These are phyloP conservation scores for Crotalus horridus DNA, from an alignment of 2,113 vertebrate genomes.

Conservation along the genomic window DNA sequence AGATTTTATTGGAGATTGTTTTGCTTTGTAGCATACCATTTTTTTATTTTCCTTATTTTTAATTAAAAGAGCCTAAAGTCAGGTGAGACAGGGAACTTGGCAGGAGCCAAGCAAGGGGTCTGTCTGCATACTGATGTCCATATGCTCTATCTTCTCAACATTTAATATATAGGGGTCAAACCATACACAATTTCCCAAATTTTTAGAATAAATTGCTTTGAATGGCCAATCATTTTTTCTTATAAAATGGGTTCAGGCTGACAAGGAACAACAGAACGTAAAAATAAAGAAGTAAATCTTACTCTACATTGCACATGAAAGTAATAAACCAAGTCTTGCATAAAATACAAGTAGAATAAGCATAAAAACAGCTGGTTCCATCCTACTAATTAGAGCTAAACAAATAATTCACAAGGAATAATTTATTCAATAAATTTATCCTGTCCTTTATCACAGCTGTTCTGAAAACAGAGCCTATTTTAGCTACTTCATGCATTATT, in stretches of 20 bases:
- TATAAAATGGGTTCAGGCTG: neutral
- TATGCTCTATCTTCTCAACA: neutral
- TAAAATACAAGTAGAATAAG: neutral
- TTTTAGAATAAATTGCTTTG: neutral
- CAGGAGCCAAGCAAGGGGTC: neutral
- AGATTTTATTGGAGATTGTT: neutral
- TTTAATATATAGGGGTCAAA: neutral
- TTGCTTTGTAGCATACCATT: neutral
- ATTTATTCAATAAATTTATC: neutral
- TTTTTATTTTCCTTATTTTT: neutral
- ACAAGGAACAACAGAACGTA: conserved; percentile 5
- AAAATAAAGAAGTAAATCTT: neutral
- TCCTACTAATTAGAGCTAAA: conserved; percentile 12
- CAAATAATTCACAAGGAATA: conserved; percentile 29
- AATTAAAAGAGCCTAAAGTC: neutral
- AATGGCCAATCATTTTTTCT: neutral
- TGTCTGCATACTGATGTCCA: neutral
- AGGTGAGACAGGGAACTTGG: neutral
- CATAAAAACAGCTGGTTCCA: conserved; percentile 21
- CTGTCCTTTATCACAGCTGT: neutral
- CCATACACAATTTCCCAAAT: neutral
- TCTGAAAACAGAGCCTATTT: conserved; percentile 5
- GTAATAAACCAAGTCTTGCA: neutral
- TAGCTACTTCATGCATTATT: conserved; percentile 18
- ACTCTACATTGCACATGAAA: neutral